Evolutionary conservation across 2,797 vertebrate genomes (phyloP), one percentile per base, ranked within the genome.

Genomic region (Bucorvus abyssinicus): DNA sequence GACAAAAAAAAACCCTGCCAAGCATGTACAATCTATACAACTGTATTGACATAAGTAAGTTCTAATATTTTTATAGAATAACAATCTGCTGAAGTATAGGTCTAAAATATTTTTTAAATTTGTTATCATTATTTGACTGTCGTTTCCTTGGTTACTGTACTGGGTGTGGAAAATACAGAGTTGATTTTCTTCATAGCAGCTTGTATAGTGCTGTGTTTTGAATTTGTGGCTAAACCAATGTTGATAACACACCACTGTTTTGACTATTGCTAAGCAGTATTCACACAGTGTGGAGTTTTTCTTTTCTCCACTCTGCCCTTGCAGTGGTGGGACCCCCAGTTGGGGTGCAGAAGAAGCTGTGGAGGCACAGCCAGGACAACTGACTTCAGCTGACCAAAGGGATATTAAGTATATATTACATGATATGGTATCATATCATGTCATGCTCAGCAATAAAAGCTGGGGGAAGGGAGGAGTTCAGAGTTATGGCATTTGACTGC

Each of bases 201-300:
- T 47, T 36, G 7, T 30, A 76, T 2, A 4, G 21, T 80, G 20
- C 4, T 68, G 2, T 53, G 6, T 40, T 61, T 92, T 63, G 24
- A 47, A 57, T 55, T 60, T 75, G 7, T 84, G 27, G 53, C 29
- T 69, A 75, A 89, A 53, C 3, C 18, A 42, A 4, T 10, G 7
- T 47, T 53, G 53, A 14, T 30, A 89, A 60, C 9, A 68, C 14
- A 49, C 0, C 10, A 49, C 4, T 0, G 0, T 86, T 86, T 90
- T 70, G 40, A 15, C 34, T 61, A 2, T 53, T 23, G 7, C 11
- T 70, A 36, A 47, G 27, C 14, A 45, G 14, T 42, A 10, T 9
- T 78, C 3, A 2, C 20, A 53, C 4, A 65, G 40, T 29, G n/a
- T 2, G 38, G 12, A 59, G 21, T 42, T 65, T 69, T 65, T 77